phyloP scores from a whole-genome alignment of 1,140 invertebrate genomes.

The Gonatopus flavifemur region DNA sequence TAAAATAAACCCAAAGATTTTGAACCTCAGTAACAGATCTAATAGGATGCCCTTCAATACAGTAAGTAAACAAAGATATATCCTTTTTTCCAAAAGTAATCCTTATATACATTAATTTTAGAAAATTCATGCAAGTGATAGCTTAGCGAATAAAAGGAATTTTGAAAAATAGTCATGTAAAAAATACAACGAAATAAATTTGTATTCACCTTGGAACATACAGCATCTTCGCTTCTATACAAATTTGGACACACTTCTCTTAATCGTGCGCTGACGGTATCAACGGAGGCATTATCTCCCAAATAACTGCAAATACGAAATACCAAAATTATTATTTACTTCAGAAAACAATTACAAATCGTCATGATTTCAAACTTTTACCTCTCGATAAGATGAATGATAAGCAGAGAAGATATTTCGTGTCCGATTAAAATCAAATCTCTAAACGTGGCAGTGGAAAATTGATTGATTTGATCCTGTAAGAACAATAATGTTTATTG shows the following conservation, averaged over 20 bases:
- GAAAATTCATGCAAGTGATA: too few relatives aligned
- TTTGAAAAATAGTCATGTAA: too few relatives aligned
- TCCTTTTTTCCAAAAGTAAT: too few relatives aligned
- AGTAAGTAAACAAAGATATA: too few relatives aligned
- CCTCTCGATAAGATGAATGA: constrained; percentile 75
- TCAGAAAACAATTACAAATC: neutral
- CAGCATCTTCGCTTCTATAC: constrained; percentile 93
- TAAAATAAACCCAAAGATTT: too few relatives aligned
- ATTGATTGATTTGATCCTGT: constrained; percentile 65
- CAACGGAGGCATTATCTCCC: constrained; percentile 91
- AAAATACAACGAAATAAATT: constrained; percentile 2
- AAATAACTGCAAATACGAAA: constrained; percentile 69
- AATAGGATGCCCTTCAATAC: too few relatives aligned
- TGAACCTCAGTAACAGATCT: too few relatives aligned
- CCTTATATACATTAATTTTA: too few relatives aligned
- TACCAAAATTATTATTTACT: constrained; percentile 9
- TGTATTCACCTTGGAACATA: constrained; percentile 80
- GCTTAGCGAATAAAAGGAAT: too few relatives aligned
- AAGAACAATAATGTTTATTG: constrained; percentile 13
- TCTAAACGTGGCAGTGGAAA: constrained; percentile 69
- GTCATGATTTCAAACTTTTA: too few relatives aligned
- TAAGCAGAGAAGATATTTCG: constrained; percentile 75
- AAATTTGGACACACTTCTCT: constrained; percentile 90
- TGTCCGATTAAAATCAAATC: constrained; percentile 83
- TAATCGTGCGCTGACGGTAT: constrained; percentile 85